These are phyloP conservation scores for Masnerella sp. DNA, from an alignment of 2,888 invertebrate species.

Conservation along the genomic window DNA sequence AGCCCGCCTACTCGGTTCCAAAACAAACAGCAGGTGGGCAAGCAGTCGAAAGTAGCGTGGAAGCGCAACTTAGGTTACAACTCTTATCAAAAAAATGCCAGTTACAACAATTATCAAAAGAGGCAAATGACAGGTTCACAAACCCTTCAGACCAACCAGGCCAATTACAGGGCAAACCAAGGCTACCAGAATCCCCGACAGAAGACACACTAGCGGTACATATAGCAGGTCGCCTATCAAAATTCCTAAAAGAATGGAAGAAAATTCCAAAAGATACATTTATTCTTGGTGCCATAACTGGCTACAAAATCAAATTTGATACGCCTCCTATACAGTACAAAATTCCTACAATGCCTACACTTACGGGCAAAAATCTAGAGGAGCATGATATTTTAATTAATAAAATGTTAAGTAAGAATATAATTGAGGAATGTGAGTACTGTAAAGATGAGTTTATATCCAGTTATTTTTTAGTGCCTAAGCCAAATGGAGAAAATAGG, in stretches of 20 bases:
- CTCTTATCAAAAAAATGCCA: too few species aligned
- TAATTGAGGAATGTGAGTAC: background rate
- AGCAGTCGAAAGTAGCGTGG: too few species aligned
- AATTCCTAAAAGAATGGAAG: slow-evolving; percentile 4
- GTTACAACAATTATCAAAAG: too few species aligned
- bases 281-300: background rate
- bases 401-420: background rate
- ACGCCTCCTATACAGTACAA: background rate
- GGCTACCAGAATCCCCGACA: too few species aligned
- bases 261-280: background rate
- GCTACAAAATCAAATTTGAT: background rate
- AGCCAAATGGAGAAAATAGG: background rate
- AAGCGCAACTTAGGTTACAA: too few species aligned
- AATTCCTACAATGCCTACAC: background rate
- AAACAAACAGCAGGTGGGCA: too few species aligned
- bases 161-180: too few species aligned
- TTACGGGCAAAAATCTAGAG: background rate
- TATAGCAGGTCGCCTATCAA: too few species aligned
- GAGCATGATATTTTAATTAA: background rate
- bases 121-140: too few species aligned
- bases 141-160: too few species aligned
- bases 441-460: background rate
- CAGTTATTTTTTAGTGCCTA: background rate
- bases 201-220: too few species aligned
- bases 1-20: too few species aligned